Conservation (phyloP, 2,113 vertebrate species). For the Thinocorus orbignyianus region DNA sequence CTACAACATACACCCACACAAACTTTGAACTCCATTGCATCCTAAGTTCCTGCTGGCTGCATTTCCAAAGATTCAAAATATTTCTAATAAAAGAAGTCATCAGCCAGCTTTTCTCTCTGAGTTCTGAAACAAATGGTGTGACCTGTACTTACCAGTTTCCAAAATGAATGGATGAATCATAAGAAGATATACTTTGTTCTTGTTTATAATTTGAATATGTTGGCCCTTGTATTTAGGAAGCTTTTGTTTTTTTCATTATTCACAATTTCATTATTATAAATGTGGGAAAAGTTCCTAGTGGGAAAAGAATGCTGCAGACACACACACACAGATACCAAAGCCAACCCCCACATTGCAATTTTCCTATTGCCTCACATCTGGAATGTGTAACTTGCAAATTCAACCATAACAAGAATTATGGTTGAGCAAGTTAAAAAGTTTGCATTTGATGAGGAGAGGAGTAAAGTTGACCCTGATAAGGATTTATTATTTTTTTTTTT, state of each 20-base stretch:
- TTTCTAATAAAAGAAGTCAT: constrained; percentile 47
- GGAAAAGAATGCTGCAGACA: constrained; percentile 34
- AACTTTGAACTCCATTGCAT: constrained; percentile 45
- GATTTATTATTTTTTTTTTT: neutral
- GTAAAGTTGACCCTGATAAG: constrained; percentile 34
- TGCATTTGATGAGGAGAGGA: constrained; percentile 29
- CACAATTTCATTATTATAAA: constrained; percentile 46
- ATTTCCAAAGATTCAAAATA: constrained; percentile 30
- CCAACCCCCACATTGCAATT: constrained; percentile 18
- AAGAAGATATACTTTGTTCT: neutral
- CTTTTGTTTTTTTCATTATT: neutral
- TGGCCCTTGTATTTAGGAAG: neutral
- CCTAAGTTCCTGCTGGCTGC: constrained; percentile 21
- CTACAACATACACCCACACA: constrained; percentile 38
- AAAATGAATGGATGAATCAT: constrained; percentile 29
- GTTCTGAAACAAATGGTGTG: constrained; percentile 23
- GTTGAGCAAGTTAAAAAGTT: constrained; percentile 42
- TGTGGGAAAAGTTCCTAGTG: constrained; percentile 54
- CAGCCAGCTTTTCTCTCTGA: neutral
- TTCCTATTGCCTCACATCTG: constrained; percentile 60
- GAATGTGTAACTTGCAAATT: constrained; percentile 49
- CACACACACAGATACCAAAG: constrained; percentile 1
- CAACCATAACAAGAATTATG: constrained; percentile 50
- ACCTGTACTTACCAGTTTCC: constrained; percentile 1
- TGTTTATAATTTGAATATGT: constrained; percentile 39